Evolutionary conservation across 2,888 invertebrate genomes (phyloP).

Genomic region (Acronicta psi): DNA sequence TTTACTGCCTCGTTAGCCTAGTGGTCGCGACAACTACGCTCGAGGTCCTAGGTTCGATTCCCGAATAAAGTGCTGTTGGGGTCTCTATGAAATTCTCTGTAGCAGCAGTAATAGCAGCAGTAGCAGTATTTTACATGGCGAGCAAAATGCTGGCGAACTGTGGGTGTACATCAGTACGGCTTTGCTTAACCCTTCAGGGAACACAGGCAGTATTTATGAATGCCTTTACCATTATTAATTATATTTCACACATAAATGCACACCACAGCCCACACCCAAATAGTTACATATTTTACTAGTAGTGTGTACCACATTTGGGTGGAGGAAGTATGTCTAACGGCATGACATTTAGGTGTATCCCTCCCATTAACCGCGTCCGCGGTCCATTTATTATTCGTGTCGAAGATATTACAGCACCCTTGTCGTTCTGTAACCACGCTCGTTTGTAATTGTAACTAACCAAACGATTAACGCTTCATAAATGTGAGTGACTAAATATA

Average conservation of each 20-base stretch:
- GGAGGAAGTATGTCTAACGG: constrained; percentile 9
- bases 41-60: no score
- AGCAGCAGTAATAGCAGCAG: no score
- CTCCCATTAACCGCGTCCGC: constrained; percentile 31
- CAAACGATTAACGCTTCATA: constrained; percentile 19
- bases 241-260: not conserved
- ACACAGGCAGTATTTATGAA: no score
- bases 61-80: no score
- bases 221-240: no score
- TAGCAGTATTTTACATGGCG: no score
- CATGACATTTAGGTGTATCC: constrained; percentile 22
- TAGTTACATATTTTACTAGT: not conserved
- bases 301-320: constrained; percentile 4
- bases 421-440: constrained; percentile 27
- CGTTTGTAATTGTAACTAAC: constrained; percentile 41
- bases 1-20: no score
- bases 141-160: no score
- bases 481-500: constrained; percentile 6
- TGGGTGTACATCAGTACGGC: no score
- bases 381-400: constrained; percentile 48
- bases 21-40: no score
- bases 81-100: no score
- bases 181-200: no score
- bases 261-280: not conserved
- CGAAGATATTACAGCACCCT: constrained; percentile 51